Conservation (phyloP, 2,888 invertebrate genomes). For the Stenchaetothrips biformis region DNA sequence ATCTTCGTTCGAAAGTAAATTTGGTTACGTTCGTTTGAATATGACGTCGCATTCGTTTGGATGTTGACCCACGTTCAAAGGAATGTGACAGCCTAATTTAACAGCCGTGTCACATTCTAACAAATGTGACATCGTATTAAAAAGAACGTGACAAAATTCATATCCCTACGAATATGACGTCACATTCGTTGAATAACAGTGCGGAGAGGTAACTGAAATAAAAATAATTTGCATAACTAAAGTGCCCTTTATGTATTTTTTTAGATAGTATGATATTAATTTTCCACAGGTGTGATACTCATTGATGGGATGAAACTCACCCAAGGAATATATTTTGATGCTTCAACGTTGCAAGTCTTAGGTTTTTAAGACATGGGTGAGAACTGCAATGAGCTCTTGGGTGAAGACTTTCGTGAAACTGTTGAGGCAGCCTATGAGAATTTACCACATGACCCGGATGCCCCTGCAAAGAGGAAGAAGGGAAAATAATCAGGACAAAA, state of each 20-base stretch:
- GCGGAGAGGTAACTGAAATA: no score
- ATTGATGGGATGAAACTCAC: background rate
- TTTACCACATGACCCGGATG: background rate
- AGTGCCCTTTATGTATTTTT: background rate
- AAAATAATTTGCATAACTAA: background rate
- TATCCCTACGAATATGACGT: background rate
- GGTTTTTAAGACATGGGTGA: constrained; percentile 29
- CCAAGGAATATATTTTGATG: background rate
- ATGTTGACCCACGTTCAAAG: no score
- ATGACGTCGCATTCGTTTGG: no score
- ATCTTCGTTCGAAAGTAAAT: no score
- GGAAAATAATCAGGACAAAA: no score
- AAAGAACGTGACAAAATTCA: no score
- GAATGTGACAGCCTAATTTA: no score
- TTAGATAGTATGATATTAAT: background rate
- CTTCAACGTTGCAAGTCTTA: background rate
- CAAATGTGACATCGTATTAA: no score
- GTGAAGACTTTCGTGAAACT: background rate
- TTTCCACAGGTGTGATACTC: background rate
- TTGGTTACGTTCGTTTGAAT: no score
- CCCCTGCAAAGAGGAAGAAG: no score
- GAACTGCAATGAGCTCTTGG: constrained; percentile 25
- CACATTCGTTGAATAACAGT: no score
- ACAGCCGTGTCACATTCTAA: no score
- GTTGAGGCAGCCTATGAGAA: background rate